Evolutionary conservation across 2,888 invertebrate genomes (phyloP).

Genomic region (Camponotus fellah): DNA sequence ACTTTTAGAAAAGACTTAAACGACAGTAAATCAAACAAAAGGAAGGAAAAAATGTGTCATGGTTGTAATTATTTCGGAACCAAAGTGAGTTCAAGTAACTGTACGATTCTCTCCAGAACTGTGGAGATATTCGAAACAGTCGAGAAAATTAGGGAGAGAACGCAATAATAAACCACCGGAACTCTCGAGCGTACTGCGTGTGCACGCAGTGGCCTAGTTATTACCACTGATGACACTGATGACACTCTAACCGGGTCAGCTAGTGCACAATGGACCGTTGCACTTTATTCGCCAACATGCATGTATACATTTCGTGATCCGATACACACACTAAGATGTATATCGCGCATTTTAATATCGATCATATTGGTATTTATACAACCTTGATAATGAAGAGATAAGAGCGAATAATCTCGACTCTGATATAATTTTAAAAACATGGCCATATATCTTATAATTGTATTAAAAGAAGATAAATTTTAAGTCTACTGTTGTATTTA

Average conservation of each 20-base stretch:
- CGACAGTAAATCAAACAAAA: constrained; percentile 29
- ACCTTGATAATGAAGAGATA: not conserved
- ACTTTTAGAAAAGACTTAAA: not conserved
- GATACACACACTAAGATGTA: not conserved
- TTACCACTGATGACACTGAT: constrained; percentile 69
- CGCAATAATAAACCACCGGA: constrained; percentile 58
- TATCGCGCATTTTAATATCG: not conserved
- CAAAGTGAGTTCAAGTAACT: constrained; percentile 54
- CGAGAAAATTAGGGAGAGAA: constrained; percentile 45
- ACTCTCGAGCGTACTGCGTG: constrained; percentile 33
- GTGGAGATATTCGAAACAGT: not conserved
- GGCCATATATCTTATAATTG: not conserved
- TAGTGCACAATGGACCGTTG: constrained; percentile 55
- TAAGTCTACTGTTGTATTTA: not conserved
- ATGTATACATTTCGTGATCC: not conserved
- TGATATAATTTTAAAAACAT: constrained; percentile 12
- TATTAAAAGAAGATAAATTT: not conserved
- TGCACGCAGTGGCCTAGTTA: constrained; percentile 63
- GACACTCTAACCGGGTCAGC: constrained; percentile 71
- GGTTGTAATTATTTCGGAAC: not conserved
- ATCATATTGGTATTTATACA: not conserved
- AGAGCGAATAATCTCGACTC: not conserved
- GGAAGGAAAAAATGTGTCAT: constrained; percentile 26
- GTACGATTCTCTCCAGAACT: constrained; percentile 15
- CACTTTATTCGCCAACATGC: constrained; percentile 50